Percentiles rank a stretch among this genome's conserved stretches.
Evolutionary conservation across 2,888 invertebrate genomes (phyloP).

Genomic region (Choreutis nemorana): DNA sequence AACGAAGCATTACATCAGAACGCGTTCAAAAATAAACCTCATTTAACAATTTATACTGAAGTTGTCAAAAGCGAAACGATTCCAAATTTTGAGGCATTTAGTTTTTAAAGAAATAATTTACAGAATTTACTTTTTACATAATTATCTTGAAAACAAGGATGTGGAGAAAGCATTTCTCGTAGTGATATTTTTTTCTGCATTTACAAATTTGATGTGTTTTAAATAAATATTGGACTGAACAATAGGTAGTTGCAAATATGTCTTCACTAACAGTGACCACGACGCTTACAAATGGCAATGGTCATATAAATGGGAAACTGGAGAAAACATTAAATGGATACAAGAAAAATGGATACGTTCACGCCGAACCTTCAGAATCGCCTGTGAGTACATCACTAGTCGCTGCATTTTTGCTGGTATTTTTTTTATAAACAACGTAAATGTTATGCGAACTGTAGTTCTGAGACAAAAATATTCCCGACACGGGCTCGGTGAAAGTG

Average conservation of each 20-base stretch:
- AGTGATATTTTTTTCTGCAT: too few relatives aligned
- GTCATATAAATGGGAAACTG: slow-evolving; percentile 39
- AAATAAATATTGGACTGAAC: not conserved
- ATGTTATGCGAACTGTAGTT: not conserved
- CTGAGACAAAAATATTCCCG: slow-evolving; percentile 10
- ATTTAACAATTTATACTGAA: not conserved
- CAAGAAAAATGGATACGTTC: slow-evolving; percentile 47
- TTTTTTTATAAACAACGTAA: too few relatives aligned
- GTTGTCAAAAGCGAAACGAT: not conserved
- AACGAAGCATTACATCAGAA: too few relatives aligned
- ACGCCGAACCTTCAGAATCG: slow-evolving; percentile 27
- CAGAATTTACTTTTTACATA: not conserved
- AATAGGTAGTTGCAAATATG: slow-evolving; percentile 33
- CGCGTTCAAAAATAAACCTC: too few relatives aligned
- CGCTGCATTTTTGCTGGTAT: too few relatives aligned
- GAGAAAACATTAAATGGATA: slow-evolving; percentile 35
- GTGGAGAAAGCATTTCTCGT: too few relatives aligned
- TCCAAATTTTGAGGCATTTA: not conserved
- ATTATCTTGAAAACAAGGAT: not conserved
- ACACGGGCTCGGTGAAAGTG: slow-evolving; percentile 20
- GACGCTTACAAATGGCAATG: slow-evolving; percentile 44
- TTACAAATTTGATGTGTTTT: not conserved
- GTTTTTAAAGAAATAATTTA: not conserved
- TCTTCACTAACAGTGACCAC: slow-evolving; percentile 50
- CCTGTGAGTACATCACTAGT: too few relatives aligned